These are phyloP conservation scores for Myiopsitta monachus DNA, from an alignment of 2,113 vertebrate species.

Conservation along the genomic window DNA sequence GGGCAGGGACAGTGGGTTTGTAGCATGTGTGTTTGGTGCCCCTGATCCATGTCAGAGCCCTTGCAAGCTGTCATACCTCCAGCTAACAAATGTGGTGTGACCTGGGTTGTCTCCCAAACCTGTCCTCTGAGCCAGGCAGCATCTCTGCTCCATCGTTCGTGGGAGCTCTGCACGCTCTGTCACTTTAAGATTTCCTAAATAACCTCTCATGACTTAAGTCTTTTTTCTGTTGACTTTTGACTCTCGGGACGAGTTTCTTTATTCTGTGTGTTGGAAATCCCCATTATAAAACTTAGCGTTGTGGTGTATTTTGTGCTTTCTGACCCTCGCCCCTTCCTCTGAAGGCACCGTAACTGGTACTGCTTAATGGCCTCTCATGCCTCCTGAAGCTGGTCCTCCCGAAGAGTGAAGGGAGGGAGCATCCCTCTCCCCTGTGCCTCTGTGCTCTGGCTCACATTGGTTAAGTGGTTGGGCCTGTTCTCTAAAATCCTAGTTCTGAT, in stretches of 20 bases:
- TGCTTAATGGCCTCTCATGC: neutral
- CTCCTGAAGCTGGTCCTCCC: neutral
- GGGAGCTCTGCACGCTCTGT: neutral
- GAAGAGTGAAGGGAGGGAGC: neutral
- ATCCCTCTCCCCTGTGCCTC: neutral
- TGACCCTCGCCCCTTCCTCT: neutral
- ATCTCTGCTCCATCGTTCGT: neutral
- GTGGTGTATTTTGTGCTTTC: neutral
- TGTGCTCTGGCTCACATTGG: neutral
- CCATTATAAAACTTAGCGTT: neutral
- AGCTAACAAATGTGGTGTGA: neutral
- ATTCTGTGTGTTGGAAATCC: conserved; percentile 31
- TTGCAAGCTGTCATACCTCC: neutral
- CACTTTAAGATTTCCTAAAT: conserved; percentile 28
- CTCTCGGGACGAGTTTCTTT: conserved; percentile 30
- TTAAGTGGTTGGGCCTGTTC: neutral
- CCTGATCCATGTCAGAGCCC: neutral
- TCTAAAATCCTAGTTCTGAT: neutral
- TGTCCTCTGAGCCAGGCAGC: neutral
- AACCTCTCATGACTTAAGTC: neutral
- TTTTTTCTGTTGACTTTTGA: neutral
- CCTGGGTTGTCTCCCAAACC: neutral
- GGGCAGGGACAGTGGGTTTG: neutral
- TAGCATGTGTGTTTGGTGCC: neutral
- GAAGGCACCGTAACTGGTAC: neutral